phyloP scores from a whole-genome alignment of 2,888 invertebrate species.

The Ametastegia equiseti region DNA sequence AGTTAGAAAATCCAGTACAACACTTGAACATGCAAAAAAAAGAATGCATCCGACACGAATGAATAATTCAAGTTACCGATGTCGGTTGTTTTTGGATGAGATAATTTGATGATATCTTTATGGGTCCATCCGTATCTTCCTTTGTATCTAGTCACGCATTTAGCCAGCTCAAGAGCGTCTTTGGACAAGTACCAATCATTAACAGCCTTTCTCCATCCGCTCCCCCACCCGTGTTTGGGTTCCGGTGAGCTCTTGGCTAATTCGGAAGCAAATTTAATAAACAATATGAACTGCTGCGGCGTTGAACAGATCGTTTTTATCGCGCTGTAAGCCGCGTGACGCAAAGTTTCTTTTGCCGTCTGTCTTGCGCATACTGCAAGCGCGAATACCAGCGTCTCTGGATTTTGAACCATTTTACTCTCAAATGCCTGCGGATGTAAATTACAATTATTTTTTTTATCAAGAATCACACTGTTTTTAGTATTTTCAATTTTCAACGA shows the following conservation, averaged over 20 bases:
- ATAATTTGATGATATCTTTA: conserved; percentile 83
- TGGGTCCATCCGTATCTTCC: conserved; percentile 85
- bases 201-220: conserved; percentile 82
- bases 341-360: conserved; percentile 73
- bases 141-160: conserved; percentile 81
- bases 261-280: conserved; percentile 79
- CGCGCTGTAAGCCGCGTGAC: conserved; percentile 78
- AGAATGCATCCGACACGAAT: background rate
- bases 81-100: conserved; percentile 78
- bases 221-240: conserved; percentile 78
- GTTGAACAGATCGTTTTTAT: conserved; percentile 79
- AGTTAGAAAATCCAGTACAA: background rate
- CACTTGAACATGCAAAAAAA: background rate
- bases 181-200: conserved; percentile 82
- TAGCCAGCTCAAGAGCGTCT: conserved; percentile 80
- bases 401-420: conserved; percentile 77
- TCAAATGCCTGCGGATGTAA: conserved; percentile 76
- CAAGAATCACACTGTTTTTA: background rate
- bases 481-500: no score
- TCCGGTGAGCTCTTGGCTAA: conserved; percentile 69
- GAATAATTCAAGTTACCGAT: conserved; percentile 75
- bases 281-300: conserved; percentile 82
- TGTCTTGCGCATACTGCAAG: conserved; percentile 80
- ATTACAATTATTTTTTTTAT: background rate
- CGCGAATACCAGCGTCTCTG: conserved; percentile 81